phyloP scores from a whole-genome alignment of 2,797 vertebrate genomes.

The Spinus olivaceus region DNA sequence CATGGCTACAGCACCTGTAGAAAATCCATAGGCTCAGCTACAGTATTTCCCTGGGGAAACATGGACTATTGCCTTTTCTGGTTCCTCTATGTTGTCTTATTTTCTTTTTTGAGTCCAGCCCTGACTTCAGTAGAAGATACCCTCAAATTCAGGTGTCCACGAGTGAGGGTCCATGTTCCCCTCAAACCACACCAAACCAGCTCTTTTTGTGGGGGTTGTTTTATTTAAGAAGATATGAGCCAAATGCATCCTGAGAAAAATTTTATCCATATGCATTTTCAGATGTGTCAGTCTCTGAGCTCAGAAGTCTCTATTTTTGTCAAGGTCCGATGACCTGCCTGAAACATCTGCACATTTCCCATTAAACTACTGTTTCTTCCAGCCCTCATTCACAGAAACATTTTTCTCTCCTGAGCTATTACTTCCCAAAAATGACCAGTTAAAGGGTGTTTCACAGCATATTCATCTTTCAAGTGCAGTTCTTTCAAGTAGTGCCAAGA shows the following conservation, averaged over 20 bases:
- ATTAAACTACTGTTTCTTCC: neutral
- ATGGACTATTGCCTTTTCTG: neutral
- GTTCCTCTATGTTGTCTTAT: neutral
- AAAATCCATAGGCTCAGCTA: neutral
- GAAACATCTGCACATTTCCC: neutral
- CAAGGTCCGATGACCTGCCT: neutral
- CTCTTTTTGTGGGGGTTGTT: neutral
- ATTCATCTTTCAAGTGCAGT: constrained; percentile 28
- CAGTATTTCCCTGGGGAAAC: neutral
- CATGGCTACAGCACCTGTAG: neutral
- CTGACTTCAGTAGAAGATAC: neutral
- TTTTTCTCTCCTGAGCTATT: constrained; percentile 25
- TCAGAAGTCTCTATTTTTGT: neutral
- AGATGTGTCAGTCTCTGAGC: neutral
- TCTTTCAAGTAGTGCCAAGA: constrained; percentile 46
- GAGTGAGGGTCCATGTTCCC: no score
- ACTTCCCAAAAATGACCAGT: constrained; percentile 1
- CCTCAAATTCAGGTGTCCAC: neutral
- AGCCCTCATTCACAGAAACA: neutral
- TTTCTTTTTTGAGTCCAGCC: neutral
- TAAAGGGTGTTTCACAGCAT: constrained; percentile 37
- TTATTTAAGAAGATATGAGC: neutral
- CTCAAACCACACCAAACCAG: neutral
- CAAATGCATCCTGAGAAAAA: neutral
- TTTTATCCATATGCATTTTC: neutral